phyloP scores from a whole-genome alignment of 2,888 invertebrate genomes.

The Oxytorus armatus region DNA sequence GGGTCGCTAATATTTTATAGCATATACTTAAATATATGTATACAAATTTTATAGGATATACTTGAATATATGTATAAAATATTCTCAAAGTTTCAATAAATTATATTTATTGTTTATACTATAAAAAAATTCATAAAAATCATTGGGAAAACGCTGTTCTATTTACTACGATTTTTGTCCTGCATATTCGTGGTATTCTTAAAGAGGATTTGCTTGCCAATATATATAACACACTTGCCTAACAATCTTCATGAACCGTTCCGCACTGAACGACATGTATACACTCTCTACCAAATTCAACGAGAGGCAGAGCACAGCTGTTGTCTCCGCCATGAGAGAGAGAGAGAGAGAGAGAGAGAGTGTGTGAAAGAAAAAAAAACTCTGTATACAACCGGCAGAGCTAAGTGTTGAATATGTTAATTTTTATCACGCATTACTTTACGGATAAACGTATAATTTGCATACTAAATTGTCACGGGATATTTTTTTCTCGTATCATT shows the following conservation, averaged over 20 bases:
- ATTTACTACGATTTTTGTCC: too few species aligned
- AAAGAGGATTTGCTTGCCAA: neutral
- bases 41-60: too few species aligned
- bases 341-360: conserved; percentile 1
- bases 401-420: conserved; percentile 74
- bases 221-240: too few species aligned
- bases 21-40: too few species aligned
- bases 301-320: neutral
- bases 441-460: conserved; percentile 71
- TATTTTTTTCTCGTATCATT: conserved; percentile 34
- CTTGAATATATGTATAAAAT: too few species aligned
- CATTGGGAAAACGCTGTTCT: too few species aligned
- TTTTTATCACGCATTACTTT: conserved; percentile 72
- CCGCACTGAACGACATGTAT: too few species aligned
- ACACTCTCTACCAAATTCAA: neutral
- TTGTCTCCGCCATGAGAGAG: neutral
- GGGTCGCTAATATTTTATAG: too few species aligned
- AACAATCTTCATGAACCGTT: too few species aligned
- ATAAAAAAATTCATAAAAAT: too few species aligned
- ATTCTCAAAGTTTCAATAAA: too few species aligned
- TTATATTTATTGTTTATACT: too few species aligned
- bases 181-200: neutral
- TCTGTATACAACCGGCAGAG: neutral
- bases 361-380: neutral
- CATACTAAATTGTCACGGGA: conserved; percentile 71